Percentiles rank a stretch among this genome's conserved stretches.
Conservation (phyloP, 37 sponge, comb jelly and placozoan genomes). For the Ianthella basta region DNA sequence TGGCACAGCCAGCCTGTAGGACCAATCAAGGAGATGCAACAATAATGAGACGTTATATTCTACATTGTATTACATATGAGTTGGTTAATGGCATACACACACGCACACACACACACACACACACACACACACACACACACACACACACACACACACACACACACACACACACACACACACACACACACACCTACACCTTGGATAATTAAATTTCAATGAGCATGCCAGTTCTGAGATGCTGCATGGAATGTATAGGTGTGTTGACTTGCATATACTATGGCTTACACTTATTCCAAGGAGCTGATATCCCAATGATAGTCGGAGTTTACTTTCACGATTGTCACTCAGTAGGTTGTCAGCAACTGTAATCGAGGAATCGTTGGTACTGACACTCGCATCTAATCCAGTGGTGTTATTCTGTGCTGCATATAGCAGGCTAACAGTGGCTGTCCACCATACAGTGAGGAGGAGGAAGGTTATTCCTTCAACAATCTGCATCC, state of each 20-base stretch:
- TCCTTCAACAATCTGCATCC: slow-evolving; percentile 27
- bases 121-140: slow-evolving; percentile 1
- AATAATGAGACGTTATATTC: not conserved
- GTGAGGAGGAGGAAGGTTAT: slow-evolving; percentile 9
- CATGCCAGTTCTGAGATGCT: too few species aligned
- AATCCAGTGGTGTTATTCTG: not conserved
- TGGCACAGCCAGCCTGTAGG: not conserved
- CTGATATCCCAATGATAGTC: too few species aligned
- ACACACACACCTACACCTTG: not conserved
- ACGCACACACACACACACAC: slow-evolving; percentile 8
- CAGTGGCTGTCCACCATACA: slow-evolving; percentile 17
- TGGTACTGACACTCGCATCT: too few species aligned
- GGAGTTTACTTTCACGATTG: too few species aligned
- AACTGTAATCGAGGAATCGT: too few species aligned
- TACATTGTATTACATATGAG: not conserved
- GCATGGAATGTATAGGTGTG: too few species aligned
- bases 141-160: not conserved
- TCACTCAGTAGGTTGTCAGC: too few species aligned
- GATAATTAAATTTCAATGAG: too few species aligned
- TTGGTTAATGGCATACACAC: not conserved
- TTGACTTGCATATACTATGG: too few species aligned
- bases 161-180: slow-evolving; percentile 6
- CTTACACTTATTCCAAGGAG: too few species aligned
- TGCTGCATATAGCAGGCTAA: not conserved
- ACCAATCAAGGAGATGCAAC: not conserved